A percentile compares a stretch with the other conserved stretches of the same genome.
Evolutionary conservation across 1,140 invertebrate genomes (phyloP).

Genomic region (Bombus turneri): DNA sequence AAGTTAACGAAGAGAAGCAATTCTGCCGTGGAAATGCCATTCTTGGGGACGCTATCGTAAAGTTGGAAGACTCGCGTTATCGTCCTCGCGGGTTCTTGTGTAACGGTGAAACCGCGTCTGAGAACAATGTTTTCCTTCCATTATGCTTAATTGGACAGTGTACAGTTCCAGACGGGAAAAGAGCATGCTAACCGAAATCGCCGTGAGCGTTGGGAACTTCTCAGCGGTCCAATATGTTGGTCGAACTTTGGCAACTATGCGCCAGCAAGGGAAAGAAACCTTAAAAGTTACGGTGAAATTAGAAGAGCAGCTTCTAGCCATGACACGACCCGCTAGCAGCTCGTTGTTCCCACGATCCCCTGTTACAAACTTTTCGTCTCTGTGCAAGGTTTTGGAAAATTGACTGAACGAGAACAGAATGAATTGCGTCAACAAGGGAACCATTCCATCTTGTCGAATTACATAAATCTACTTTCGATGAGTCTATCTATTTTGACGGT

Average conservation of each 20-base stretch:
- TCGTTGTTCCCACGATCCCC: slow-evolving; percentile 37
- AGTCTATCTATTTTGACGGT: not conserved
- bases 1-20: slow-evolving; percentile 2
- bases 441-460: not conserved
- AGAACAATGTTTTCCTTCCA: slow-evolving; percentile 46
- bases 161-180: not conserved
- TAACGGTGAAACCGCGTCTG: not conserved
- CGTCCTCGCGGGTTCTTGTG: slow-evolving; percentile 31
- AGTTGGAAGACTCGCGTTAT: slow-evolving; percentile 40
- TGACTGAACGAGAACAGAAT: slow-evolving; percentile 60
- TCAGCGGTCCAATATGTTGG: slow-evolving; percentile 35
- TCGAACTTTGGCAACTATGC: slow-evolving; percentile 58
- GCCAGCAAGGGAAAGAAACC: slow-evolving; percentile 33
- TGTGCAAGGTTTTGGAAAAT: slow-evolving; percentile 58
- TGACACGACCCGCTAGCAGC: slow-evolving; percentile 16
- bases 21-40: not conserved
- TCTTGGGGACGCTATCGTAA: not conserved
- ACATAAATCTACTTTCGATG: not conserved
- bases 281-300: slow-evolving; percentile 66
- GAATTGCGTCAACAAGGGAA: slow-evolving; percentile 29
- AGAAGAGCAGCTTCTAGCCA: slow-evolving; percentile 21
- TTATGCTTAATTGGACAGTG: slow-evolving; percentile 51
- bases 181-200: slow-evolving; percentile 14
- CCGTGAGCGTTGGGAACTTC: slow-evolving; percentile 33
- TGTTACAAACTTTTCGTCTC: slow-evolving; percentile 51